Evolutionary conservation across 2,888 invertebrate genomes (phyloP).

Genomic region (Phragmatobia fuliginosa): DNA sequence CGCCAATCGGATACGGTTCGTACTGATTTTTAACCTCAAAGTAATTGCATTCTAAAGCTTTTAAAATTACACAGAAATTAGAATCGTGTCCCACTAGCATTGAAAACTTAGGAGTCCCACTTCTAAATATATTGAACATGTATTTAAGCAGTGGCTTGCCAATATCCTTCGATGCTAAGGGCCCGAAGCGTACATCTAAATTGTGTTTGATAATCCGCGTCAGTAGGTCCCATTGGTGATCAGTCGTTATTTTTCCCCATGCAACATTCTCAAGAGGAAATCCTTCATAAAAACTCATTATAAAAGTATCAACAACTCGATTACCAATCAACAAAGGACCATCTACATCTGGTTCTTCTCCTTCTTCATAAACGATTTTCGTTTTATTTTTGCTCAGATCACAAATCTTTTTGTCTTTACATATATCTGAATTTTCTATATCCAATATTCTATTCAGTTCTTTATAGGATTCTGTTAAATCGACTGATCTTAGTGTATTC

Average conservation of each 20-base stretch:
- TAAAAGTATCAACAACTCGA: constrained; percentile 65
- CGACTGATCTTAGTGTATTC: constrained; percentile 52
- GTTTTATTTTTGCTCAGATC: constrained; percentile 57
- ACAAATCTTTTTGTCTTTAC: constrained; percentile 60
- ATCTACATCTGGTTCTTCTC: constrained; percentile 62
- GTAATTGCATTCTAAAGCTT: constrained; percentile 60
- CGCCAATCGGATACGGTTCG: constrained; percentile 73
- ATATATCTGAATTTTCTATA: constrained; percentile 62
- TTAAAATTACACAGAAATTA: constrained; percentile 64
- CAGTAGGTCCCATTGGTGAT: constrained; percentile 63
- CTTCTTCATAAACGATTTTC: constrained; percentile 55
- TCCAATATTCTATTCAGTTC: constrained; percentile 66
- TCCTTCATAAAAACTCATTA: constrained; percentile 77
- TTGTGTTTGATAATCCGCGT: constrained; percentile 60
- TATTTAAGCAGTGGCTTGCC: constrained; percentile 62
- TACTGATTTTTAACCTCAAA: constrained; percentile 62
- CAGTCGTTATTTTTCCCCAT: constrained; percentile 67
- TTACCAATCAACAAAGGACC: constrained; percentile 67
- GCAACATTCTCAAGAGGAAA: constrained; percentile 62
- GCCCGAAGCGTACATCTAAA: constrained; percentile 69
- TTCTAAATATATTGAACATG: constrained; percentile 58
- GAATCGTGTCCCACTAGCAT: constrained; percentile 75
- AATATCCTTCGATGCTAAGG: constrained; percentile 58
- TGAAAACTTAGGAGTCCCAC: constrained; percentile 56
- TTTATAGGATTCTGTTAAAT: constrained; percentile 56